These are phyloP conservation scores for Paguma larvata DNA, from an alignment of 2,797 vertebrate genomes.

Conservation along the genomic window DNA sequence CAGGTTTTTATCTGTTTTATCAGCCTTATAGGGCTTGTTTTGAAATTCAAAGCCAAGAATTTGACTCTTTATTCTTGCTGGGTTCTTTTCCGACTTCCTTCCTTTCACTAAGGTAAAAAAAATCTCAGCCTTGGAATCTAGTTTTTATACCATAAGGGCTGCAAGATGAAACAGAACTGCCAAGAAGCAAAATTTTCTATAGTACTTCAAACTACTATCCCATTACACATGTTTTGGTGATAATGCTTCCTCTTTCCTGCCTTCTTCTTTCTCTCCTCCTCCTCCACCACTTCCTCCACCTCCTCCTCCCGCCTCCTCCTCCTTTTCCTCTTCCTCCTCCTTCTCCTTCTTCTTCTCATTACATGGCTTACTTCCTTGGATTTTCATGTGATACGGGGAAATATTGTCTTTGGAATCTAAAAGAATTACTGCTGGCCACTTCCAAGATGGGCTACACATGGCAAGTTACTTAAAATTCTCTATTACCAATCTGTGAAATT, in stretches of 20 bases:
- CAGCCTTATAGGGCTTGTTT: slow-evolving; percentile 7
- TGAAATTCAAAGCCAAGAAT: slow-evolving; percentile 40
- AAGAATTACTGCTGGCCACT: not conserved
- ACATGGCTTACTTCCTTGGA: not conserved
- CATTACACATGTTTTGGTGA: not conserved
- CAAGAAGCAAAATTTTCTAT: not conserved
- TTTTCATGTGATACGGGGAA: not conserved
- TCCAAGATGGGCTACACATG: not conserved
- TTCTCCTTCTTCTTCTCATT: not conserved
- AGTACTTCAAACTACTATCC: slow-evolving; percentile 44
- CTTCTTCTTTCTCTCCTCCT: not conserved
- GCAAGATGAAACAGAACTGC: not conserved
- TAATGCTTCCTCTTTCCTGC: not conserved
- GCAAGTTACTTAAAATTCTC: slow-evolving; percentile 8
- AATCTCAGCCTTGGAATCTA: not conserved
- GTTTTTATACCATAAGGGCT: not conserved
- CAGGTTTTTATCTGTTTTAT: slow-evolving; percentile 3
- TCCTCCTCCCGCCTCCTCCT: not conserved
- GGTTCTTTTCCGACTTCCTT: slow-evolving; percentile 1
- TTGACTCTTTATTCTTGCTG: slow-evolving; percentile 11
- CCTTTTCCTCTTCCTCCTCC: not conserved
- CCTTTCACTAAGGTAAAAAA: not conserved
- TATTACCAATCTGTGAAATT: not conserved
- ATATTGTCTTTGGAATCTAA: not conserved
- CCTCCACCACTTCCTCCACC: not conserved